Percentiles rank a stretch among this genome's conserved stretches.
These are phyloP conservation scores for Paradisaea rubra DNA, from an alignment of 2,113 vertebrate species.

Conservation along the genomic window DNA sequence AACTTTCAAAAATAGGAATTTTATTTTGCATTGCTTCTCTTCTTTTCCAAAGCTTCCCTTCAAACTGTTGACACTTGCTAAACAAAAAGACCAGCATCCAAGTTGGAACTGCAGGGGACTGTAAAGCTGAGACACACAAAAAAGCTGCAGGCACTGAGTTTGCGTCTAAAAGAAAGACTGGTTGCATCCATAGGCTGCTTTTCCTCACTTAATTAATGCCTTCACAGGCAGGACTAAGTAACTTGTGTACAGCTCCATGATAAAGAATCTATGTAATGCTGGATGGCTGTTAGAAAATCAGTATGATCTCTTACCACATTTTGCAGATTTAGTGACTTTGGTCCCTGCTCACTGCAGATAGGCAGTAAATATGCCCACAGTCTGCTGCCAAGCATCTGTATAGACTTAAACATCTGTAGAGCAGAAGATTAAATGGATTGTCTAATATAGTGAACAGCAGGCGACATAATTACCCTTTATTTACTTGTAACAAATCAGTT, in stretches of 20 bases:
- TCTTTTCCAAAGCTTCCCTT: background rate
- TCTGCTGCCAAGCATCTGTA: slow-evolving; percentile 14
- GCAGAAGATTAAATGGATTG: background rate
- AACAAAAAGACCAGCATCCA: background rate
- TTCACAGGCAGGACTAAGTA: background rate
- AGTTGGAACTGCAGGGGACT: background rate
- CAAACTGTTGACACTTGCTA: background rate
- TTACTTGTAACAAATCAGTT: slow-evolving; percentile 40
- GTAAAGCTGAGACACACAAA: background rate
- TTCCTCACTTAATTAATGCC: background rate
- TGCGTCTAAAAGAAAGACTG: background rate
- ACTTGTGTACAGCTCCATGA: background rate
- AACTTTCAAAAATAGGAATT: background rate
- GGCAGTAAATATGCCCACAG: background rate
- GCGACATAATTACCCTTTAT: slow-evolving; percentile 37
- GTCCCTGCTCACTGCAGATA: background rate
- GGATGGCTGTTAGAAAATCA: background rate
- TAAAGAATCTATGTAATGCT: background rate
- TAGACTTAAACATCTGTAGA: slow-evolving; percentile 22
- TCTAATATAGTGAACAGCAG: slow-evolving; percentile 3
- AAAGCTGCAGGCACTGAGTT: background rate
- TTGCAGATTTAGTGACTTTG: slow-evolving; percentile 27
- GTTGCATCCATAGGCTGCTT: background rate
- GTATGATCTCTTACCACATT: background rate
- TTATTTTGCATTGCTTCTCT: background rate